phyloP scores from a whole-genome alignment of 2,797 vertebrate species.

The Gobio occitaniae region DNA sequence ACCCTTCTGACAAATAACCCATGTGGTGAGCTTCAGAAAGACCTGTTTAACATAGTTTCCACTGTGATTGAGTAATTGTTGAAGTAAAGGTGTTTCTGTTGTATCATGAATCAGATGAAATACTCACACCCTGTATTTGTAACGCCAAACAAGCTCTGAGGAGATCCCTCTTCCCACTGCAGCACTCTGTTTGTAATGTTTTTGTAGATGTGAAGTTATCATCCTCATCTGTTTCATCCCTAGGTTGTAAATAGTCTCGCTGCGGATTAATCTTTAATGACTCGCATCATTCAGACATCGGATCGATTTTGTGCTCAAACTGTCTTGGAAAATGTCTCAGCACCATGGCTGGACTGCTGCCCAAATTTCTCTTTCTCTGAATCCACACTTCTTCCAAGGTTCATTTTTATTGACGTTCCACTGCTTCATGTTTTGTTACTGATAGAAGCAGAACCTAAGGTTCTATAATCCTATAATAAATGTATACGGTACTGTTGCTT shows the following conservation, averaged over 20 bases:
- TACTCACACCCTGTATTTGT: neutral
- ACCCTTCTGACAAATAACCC: neutral
- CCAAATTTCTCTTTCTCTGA: neutral
- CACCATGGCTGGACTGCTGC: constrained; percentile 5
- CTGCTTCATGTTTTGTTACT: neutral
- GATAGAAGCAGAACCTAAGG: too few species aligned
- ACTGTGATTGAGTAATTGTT: neutral
- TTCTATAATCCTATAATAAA: too few species aligned
- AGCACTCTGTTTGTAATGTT: neutral
- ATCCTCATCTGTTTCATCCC: neutral
- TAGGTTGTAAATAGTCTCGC: neutral
- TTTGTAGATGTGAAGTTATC: neutral
- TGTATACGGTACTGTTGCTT: too few species aligned
- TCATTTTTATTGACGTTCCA: too few species aligned
- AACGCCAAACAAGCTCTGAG: neutral
- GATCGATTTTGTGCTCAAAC: constrained; percentile 23
- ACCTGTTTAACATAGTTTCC: neutral
- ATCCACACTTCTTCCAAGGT: too few species aligned
- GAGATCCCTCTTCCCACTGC: neutral
- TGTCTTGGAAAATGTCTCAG: neutral
- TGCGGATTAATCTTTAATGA: constrained; percentile 27
- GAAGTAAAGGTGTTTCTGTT: neutral
- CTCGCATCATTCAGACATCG: neutral
- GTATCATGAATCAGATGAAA: constrained; percentile 6
- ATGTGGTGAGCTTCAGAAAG: neutral